Base-by-base conservation (phyloP, 2,113 vertebrate species). In the Enhydra lutris region DNA sequence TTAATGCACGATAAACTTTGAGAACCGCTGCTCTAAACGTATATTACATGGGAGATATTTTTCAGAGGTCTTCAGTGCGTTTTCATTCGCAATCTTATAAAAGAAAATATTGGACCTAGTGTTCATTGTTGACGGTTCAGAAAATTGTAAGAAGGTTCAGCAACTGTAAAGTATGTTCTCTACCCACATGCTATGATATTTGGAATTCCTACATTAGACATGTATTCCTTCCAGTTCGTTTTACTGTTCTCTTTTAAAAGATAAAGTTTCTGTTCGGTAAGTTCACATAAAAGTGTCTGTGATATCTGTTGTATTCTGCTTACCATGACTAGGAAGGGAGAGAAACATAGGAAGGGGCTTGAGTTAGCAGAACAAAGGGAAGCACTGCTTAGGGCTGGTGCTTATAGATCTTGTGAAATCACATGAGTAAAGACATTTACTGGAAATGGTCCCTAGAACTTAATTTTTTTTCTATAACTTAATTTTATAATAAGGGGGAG, bases 201-300 rank as follows among this genome's bases (percentile, higher is more conserved):
- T 71, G 79, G 36, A 79, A 92, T 94, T 89, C 52, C 52, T 92
- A 39, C 21, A 12, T 83, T 61, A 67, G 76, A 84, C 61, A 67
- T 91, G 6, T 76, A 63, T 78, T 88, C n/a, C 29, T 84, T 67
- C 3, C 7, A 18, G 23, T 17, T 47, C 3, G 67, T 94, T 85
- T 84, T 88, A 45, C n/a, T 61, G 4, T 76, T 94, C n/a, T 89
- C 65, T 89, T 89, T 95, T 61, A 67, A 87, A 94, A 82, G 47
- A 18, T 76, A 31, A 76, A 81, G 20, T 29, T 65, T 96, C 67
- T 83, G 6, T 96, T 84, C 47, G 24, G 61, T 73, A 95, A 65
- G 23, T 73, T 86, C 31, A 90, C 31, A 61, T 74, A 21, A 84
- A 79, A 91, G 39, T 29, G 31, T 57, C n/a, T 0, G 11, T 47